Evolutionary conservation across 2,888 invertebrate species (phyloP), one percentile per base, ranked within the genome.

Genomic region (Chrysotoxum bicinctum): DNA sequence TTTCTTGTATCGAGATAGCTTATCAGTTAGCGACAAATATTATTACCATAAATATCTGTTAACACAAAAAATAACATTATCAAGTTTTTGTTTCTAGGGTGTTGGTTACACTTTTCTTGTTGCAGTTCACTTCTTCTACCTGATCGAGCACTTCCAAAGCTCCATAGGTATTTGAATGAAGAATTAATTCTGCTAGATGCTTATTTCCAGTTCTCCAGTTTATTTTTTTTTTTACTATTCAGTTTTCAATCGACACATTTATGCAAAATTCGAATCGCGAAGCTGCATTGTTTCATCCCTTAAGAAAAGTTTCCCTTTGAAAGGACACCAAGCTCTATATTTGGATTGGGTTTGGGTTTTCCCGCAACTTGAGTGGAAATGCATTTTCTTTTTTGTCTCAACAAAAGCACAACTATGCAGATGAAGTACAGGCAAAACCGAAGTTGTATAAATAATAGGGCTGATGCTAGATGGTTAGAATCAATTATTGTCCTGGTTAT

Each of bases 401-500:
- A 52, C 48, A 52, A 74, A 52, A 68, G 68, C 26, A 56, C 14
- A 56, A 76, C 60, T 52, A 58, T 48, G 37, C 52, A 74, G 40
- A 73, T 35, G 23, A 54, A 56, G 40, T 66, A 26, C 5, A 66
- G 66, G 66, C 50, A 66, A 50, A 23, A 6, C 50, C 35, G 23
- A 30, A 50, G 66, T 50, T 37, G 19, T 37, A 23, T 43, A 5
- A 14, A n/a, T 35, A 50, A 16, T 45, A 35, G n/a, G 37, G 16
- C 40, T 30, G 37, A n/a, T 45, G 37, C 12, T 19, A 16, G 21
- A 35, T 56, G 64, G 32, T 21, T 19, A 40, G 35, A 84, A 76
- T 79, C 79, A 79, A 79, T 72, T 84, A 79, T 72, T 84, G 75
- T 79, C 66, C 84, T 48, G 58, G 75, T 79, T 72, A 79, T 79